phyloP scores from a whole-genome alignment of 2,888 invertebrate genomes.

The Amphiduros pacificus region DNA sequence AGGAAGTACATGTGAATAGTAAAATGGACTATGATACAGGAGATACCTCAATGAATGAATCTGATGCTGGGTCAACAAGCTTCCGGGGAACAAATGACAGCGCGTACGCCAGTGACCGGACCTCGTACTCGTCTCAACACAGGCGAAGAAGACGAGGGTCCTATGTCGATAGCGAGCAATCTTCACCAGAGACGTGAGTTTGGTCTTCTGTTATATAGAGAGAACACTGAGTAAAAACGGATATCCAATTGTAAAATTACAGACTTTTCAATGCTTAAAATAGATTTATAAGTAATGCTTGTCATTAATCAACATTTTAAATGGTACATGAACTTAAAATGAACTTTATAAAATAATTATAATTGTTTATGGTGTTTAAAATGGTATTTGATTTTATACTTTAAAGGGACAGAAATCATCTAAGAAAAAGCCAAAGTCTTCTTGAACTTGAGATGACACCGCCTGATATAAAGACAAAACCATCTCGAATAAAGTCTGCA shows the following conservation, averaged over 20 bases:
- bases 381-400: too few species aligned
- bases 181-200: conserved; percentile 10
- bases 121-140: not conserved
- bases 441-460: not conserved
- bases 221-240: too few species aligned
- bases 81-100: conserved; percentile 13
- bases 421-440: conserved; percentile 2
- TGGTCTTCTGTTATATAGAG: too few species aligned
- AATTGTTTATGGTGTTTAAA: too few species aligned
- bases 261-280: too few species aligned
- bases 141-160: conserved; percentile 5
- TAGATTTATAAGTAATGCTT: too few species aligned
- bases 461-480: not conserved
- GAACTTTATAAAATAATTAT: too few species aligned
- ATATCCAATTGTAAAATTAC: too few species aligned
- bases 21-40: conserved; percentile 13
- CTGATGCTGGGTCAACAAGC: conserved; percentile 12
- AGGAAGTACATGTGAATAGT: too few species aligned
- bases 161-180: conserved; percentile 8
- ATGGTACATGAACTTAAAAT: too few species aligned
- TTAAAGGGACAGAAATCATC: too few species aligned
- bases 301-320: too few species aligned
- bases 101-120: conserved; percentile 16
- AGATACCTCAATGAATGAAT: conserved; percentile 13
- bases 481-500: not conserved